Evolutionary conservation across 2,888 invertebrate genomes (phyloP).

Genomic region (Brachyopa scutellaris): DNA sequence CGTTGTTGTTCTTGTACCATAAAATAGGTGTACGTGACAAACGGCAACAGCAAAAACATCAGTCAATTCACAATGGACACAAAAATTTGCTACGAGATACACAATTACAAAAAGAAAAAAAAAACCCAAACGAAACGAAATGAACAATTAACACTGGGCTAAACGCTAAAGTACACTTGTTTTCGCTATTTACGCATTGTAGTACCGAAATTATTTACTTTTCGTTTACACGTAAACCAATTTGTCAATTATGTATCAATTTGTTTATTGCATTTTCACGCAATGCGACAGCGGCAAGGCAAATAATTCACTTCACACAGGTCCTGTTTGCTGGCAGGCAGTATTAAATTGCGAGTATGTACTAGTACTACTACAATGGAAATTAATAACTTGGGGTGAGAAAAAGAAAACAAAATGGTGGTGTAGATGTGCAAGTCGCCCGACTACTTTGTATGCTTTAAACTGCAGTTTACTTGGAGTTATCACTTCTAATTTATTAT

Average conservation of each 20-base stretch:
- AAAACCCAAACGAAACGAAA: too few relatives aligned
- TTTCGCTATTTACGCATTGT: neutral
- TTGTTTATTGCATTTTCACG: neutral
- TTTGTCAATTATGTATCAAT: neutral
- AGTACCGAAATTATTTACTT: slow-evolving; percentile 12
- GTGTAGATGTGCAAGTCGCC: slow-evolving; percentile 51
- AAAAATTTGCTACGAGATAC: slow-evolving; percentile 34
- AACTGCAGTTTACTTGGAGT: neutral
- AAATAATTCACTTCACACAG: slow-evolving; percentile 20
- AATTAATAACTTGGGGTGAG: slow-evolving; percentile 54
- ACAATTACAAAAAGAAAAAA: slow-evolving; percentile 50
- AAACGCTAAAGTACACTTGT: slow-evolving; percentile 43
- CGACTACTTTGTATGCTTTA: slow-evolving; percentile 4
- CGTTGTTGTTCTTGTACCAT: slow-evolving; percentile 46
- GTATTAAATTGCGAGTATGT: too few relatives aligned
- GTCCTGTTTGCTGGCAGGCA: slow-evolving; percentile 12
- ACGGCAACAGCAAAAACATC: slow-evolving; percentile 58
- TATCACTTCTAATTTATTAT: neutral
- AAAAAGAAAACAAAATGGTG: slow-evolving; percentile 71
- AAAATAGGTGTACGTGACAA: slow-evolving; percentile 72
- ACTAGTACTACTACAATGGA: slow-evolving; percentile 33
- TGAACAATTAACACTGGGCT: slow-evolving; percentile 14
- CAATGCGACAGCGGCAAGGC: neutral
- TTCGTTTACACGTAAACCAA: neutral
- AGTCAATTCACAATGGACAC: slow-evolving; percentile 63